Evolutionary conservation across 2,888 invertebrate genomes (phyloP), one percentile per base, ranked within the genome.

Genomic region (Uloborus plumipes): DNA sequence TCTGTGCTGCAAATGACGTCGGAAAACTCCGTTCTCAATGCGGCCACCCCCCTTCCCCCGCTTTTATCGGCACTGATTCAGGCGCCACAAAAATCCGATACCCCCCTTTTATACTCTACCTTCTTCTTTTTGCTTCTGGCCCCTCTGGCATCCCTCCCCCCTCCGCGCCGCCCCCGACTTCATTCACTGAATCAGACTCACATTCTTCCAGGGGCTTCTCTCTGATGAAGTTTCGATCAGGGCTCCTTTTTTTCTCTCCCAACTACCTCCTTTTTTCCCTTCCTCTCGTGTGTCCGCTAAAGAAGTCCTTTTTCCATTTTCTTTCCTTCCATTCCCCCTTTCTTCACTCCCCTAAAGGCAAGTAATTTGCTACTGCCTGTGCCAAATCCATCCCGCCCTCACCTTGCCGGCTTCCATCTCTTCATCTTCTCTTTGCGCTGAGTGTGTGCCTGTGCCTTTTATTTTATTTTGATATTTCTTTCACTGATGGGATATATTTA

Each of bases 31-130:
- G 65, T 53, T 73, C 73, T 50, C 64, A 64, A 64, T 65, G 73
- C 73, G 26, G n/a, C 7, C 53, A 22, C 65, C 67, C 47, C 50
- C 72, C 50, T 67, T 39, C 58, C 71, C 51, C 47, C 59, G 49
- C 74, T 53, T 82, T 81, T 76, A 81, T 81, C 75, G 70, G 75
- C n/a, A 65, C 65, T 51, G 62, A 81, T 81, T 75, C 80, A 81
- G 81, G 76, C 81, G 81, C 81, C 80, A 82, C 75, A 75, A 82
- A 76, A 81, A 81, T 81, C 80, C 80, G 80, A 81, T 81, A 81
- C 80, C 80, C 66, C 53, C 53, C 71, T 70, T 77, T 70, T 70
- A 70, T 70, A 70, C 55, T 72, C 61, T 69, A 50, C 64, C 69
- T 51, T 59, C 65, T 61, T 71, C 59, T 79, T 79, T 47, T 67